phyloP scores from a whole-genome alignment of 2,113 vertebrate species.

The Trematomus loennbergii region DNA sequence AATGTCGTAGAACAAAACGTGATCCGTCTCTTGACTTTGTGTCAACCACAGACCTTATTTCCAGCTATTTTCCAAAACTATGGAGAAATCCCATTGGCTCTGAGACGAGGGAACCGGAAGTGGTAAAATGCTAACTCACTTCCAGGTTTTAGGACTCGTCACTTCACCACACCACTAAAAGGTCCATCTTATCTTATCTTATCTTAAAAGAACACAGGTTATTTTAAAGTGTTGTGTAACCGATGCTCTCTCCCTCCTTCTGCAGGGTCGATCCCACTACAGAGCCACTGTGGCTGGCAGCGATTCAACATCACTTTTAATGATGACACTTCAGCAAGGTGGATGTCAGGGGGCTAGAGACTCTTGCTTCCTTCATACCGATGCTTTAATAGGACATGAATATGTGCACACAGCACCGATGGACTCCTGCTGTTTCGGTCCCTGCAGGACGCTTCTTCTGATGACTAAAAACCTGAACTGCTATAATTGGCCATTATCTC shows the following conservation, averaged over 20 bases:
- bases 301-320: conserved; percentile 10
- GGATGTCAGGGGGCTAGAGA: background rate
- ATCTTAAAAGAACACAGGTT: background rate
- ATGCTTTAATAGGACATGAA: background rate
- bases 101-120: too few relatives aligned
- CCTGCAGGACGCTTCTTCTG: conserved; percentile 42
- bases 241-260: background rate
- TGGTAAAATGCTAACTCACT: too few relatives aligned
- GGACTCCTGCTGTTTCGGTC: conserved; percentile 16
- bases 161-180: too few relatives aligned
- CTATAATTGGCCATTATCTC: conserved; percentile 73
- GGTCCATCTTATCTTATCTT: too few relatives aligned
- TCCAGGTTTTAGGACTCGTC: too few relatives aligned
- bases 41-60: too few relatives aligned
- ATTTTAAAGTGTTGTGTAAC: background rate
- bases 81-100: too few relatives aligned
- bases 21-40: too few relatives aligned
- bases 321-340: conserved; percentile 7
- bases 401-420: background rate
- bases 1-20: too few relatives aligned
- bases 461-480: conserved; percentile 58
- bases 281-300: conserved; percentile 2
- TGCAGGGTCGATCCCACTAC: conserved; percentile 13
- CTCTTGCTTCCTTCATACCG: background rate
- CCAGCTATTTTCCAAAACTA: too few relatives aligned